Percentiles rank a stretch among this genome's conserved stretches.
phyloP scores from a whole-genome alignment of 2,797 vertebrate species.

The Lycodopsis pacificus region DNA sequence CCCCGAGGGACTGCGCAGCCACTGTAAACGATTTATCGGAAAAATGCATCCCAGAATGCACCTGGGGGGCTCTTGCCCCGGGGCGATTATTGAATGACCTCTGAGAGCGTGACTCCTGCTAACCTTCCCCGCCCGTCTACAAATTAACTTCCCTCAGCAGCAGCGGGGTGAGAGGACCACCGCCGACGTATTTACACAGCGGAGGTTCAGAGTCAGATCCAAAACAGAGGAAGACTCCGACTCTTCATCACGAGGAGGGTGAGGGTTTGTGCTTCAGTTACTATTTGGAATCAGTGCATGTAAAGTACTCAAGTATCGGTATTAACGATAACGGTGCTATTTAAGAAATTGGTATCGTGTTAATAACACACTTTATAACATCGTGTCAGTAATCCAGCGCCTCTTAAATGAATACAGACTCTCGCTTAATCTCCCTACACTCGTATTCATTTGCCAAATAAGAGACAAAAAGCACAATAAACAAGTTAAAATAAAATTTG shows the following conservation, averaged over 20 bases:
- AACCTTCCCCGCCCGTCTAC: constrained; percentile 74
- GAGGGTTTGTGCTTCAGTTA: not conserved
- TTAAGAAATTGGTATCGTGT: not conserved
- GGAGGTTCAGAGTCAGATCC: constrained; percentile 53
- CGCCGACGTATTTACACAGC: constrained; percentile 44
- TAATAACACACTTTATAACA: too few species aligned
- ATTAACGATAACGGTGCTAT: too few species aligned
- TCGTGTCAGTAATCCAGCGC: too few species aligned
- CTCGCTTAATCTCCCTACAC: not conserved
- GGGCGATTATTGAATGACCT: constrained; percentile 87
- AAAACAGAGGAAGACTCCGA: constrained; percentile 26
- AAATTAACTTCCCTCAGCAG: constrained; percentile 77
- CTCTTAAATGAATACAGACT: too few species aligned
- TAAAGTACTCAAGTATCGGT: not conserved
- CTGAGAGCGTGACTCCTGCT: constrained; percentile 79
- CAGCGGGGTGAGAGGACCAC: constrained; percentile 52
- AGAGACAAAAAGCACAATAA: too few species aligned
- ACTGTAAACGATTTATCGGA: constrained; percentile 86
- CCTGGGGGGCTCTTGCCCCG: constrained; percentile 78
- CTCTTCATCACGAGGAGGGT: constrained; percentile 20
- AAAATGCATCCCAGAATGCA: constrained; percentile 85
- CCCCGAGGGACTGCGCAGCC: constrained; percentile 75
- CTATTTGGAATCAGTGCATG: not conserved
- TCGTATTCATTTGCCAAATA: not conserved
- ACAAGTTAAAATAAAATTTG: too few species aligned